Evolutionary conservation across 2,113 vertebrate species (phyloP).

Genomic region (Cercopithecus mona): DNA sequence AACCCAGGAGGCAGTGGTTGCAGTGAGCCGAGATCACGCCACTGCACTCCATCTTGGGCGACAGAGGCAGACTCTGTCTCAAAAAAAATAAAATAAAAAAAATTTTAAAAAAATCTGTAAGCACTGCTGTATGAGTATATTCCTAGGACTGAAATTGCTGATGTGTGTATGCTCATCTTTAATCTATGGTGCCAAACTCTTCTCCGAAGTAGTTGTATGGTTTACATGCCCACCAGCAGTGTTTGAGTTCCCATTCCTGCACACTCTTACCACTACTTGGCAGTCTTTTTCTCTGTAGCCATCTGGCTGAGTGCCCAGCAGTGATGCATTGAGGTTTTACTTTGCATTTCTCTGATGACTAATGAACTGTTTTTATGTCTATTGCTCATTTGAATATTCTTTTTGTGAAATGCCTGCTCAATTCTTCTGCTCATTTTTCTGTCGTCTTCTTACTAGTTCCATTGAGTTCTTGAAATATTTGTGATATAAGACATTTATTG

Average conservation of each 20-base stretch:
- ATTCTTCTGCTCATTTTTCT: neutral
- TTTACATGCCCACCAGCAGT: neutral
- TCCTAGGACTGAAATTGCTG: neutral
- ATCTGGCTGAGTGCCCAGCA: neutral
- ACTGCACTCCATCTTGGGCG: no score
- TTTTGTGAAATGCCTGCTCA: neutral
- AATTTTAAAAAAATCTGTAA: neutral
- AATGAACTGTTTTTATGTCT: neutral
- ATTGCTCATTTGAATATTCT: neutral
- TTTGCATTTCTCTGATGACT: slow-evolving; percentile 30
- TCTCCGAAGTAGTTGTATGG: neutral
- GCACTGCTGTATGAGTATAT: neutral
- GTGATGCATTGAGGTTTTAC: neutral
- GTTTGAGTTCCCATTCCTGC: neutral
- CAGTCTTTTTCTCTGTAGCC: neutral
- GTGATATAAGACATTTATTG: neutral
- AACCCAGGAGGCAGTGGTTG: no score
- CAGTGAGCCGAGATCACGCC: no score
- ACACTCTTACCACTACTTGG: neutral
- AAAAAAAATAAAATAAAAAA: neutral
- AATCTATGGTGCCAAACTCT: no score
- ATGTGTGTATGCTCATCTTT: neutral
- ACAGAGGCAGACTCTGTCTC: no score
- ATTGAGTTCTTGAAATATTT: slow-evolving; percentile 12
- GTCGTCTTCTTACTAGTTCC: neutral